Base-by-base conservation (phyloP, 2,888 invertebrate genomes). In the Chironomus tentans region DNA sequence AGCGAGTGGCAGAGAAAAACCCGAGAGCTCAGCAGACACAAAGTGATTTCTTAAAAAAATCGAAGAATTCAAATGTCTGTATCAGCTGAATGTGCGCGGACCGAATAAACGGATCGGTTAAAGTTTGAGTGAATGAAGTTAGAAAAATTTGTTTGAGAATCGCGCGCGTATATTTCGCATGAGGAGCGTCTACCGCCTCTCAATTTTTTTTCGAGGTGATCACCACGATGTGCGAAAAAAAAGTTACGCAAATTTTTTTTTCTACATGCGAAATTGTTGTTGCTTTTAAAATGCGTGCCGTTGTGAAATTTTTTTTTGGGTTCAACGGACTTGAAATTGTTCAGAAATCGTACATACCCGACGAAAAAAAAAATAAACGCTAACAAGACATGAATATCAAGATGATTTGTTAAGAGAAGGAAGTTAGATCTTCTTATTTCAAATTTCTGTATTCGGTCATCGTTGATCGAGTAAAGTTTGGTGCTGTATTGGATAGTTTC, bases 1-100 rank as follows among this genome's bases (percentile, higher is more conserved):
- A 56, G 56, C 18, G 56, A 56, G 56, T 28, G 28, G 1, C 28
- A 28, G 28, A 28, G 5, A 28, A 28, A 56, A 18, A 56, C 1
- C 56, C 18, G 65, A 65, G 65, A 65, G 48, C 47, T 70, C 15
- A 18, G 56, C 48, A 70, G 70, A 47, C 72, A 62, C 38, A 61
- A 22, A 72, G 72, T 50, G 72, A 72, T 61, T 72, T 71, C 48
- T 50, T 50, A n/a, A 56, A 56, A n/a, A 56, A 56, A 56, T 56
- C 18, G 18, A 18, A 56, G 21, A 65, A 65, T 65, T 65, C 65
- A 65, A 65, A 65, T 65, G 65, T 65, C 65, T 65, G 21, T 65
- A 65, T 24, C n/a, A 22, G 24, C 65, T 65, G 65, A 24, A 22
- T 65, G 65, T 21, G 65, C 65, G 56, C 56, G 56, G 56, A 56